These are phyloP conservation scores for Rachycentron canadum DNA, from an alignment of 2,797 vertebrate species.

Conservation along the genomic window DNA sequence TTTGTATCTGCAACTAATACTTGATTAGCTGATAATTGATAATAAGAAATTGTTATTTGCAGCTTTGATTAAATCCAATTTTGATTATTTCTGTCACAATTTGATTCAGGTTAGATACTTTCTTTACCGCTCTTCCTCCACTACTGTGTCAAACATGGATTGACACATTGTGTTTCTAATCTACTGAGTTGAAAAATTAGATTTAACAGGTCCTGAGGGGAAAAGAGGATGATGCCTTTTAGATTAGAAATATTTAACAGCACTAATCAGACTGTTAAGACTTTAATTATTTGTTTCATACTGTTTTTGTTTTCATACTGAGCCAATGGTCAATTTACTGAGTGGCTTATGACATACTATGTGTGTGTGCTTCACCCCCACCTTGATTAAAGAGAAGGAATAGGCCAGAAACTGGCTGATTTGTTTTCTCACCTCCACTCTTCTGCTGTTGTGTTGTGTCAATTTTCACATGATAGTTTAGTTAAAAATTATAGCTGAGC, in stretches of 20 bases:
- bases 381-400: slow-evolving; percentile 10
- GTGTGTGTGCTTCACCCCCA: neutral
- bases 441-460: too few relatives aligned
- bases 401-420: neutral
- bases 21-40: neutral
- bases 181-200: neutral
- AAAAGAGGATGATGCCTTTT: neutral
- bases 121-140: neutral
- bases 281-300: slow-evolving; percentile 11
- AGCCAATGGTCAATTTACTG: neutral
- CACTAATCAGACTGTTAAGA: slow-evolving; percentile 15
- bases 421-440: neutral
- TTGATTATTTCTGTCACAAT: neutral
- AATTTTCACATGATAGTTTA: neutral
- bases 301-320: neutral
- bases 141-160: neutral
- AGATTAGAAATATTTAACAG: neutral
- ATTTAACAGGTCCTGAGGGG: neutral
- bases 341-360: neutral
- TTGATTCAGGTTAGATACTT: neutral
- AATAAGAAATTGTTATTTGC: neutral
- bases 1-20: neutral
- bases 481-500: neutral
- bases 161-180: neutral
- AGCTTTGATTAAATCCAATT: neutral